Conservation (phyloP, 2,113 vertebrate genomes). For the Ailurus styani region DNA sequence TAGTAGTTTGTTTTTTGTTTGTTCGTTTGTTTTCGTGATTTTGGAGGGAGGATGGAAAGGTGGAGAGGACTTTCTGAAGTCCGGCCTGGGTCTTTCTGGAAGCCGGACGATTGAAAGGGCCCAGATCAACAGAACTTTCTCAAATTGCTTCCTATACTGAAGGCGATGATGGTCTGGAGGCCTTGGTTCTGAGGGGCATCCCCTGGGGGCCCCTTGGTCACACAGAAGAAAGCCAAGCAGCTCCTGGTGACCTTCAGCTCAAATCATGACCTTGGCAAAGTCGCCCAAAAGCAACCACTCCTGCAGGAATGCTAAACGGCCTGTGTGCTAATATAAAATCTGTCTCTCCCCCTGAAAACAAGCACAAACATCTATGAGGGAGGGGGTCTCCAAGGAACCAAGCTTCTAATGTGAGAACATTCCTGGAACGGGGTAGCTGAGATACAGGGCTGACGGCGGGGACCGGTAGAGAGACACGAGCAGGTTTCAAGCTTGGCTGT, state of each 20-base stretch:
- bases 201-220: not conserved
- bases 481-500: not conserved
- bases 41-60: not conserved
- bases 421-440: fast-evolving
- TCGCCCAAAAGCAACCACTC: not conserved
- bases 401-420: not conserved
- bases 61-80: not conserved
- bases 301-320: not conserved
- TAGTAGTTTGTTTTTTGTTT: not conserved
- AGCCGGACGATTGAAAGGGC: not conserved
- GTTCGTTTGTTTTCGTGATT: not conserved
- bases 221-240: not conserved
- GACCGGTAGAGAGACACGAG: not conserved
- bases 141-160: not conserved
- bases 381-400: not conserved
- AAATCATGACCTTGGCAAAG: not conserved
- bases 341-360: too few species aligned
- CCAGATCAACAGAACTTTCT: not conserved
- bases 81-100: not conserved
- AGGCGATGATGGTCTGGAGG: not conserved
- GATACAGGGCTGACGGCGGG: not conserved
- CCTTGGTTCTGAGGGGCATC: not conserved
- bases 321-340: not conserved
- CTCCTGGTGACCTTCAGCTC: not conserved
- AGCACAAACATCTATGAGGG: not conserved